Conservation (phyloP, 1,140 invertebrate species). For the Panagrolaimus sp. region DNA sequence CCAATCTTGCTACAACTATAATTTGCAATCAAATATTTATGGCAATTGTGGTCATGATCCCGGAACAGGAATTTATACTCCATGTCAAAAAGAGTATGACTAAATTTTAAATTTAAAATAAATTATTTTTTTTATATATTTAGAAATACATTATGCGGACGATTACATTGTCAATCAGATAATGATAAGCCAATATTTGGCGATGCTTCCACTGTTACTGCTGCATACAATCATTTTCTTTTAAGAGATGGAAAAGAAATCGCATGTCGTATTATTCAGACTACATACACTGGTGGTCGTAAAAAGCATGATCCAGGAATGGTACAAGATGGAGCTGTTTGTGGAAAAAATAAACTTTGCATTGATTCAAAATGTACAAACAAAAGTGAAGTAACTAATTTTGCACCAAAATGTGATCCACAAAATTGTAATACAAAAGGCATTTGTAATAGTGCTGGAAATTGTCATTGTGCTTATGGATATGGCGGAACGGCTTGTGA, state of each 20-base stretch:
- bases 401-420: conserved; percentile 64
- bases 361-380: conserved; percentile 80
- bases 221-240: conserved; percentile 37
- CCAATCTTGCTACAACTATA: conserved; percentile 71
- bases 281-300: conserved; percentile 37
- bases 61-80: conserved; percentile 68
- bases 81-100: conserved; percentile 65
- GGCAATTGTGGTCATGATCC: conserved; percentile 93
- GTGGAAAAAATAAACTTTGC: conserved; percentile 87
- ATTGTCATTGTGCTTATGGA: conserved; percentile 87
- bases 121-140: no score
- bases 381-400: conserved; percentile 62
- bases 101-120: no score
- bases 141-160: conserved; percentile 74
- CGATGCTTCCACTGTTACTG: conserved; percentile 65
- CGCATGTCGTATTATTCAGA: conserved; percentile 32
- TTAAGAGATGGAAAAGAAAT: conserved; percentile 27
- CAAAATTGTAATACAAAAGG: conserved; percentile 80
- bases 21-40: conserved; percentile 58
- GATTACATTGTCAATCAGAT: conserved; percentile 84
- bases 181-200: conserved; percentile 90
- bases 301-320: conserved; percentile 86
- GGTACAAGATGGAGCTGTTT: conserved; percentile 86
- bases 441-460: conserved; percentile 78
- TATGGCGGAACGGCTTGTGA: conserved; percentile 80